Conservation (phyloP, 2,797 vertebrate genomes). For the Rhinoraja longicauda region DNA sequence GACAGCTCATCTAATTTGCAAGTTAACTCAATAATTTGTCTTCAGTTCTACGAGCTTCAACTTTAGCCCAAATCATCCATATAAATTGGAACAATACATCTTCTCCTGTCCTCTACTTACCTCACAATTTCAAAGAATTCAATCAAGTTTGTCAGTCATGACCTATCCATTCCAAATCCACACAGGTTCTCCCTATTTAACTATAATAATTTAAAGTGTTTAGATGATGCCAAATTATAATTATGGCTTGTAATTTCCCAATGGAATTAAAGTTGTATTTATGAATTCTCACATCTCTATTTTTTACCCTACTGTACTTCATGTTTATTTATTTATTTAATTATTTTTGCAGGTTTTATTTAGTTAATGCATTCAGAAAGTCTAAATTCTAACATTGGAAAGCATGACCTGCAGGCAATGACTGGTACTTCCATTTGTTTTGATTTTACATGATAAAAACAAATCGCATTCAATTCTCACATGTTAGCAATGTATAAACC, state of each 20-base stretch:
- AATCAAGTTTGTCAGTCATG: no score
- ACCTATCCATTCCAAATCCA: slow-evolving; percentile 37
- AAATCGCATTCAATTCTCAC: neutral
- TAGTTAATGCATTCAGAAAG: neutral
- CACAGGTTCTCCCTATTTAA: slow-evolving; percentile 35
- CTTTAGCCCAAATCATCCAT: no score
- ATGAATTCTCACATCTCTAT: neutral
- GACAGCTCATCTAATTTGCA: no score
- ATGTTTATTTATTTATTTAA: neutral
- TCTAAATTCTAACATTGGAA: neutral
- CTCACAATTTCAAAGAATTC: no score
- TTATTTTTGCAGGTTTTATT: neutral
- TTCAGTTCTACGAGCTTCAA: no score
- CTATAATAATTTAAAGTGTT: no score
- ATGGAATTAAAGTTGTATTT: neutral
- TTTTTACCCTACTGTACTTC: neutral
- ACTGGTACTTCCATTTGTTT: neutral
- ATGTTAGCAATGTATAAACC: neutral
- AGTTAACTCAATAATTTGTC: no score
- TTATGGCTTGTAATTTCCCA: no score
- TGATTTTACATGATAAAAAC: neutral
- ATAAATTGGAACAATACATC: no score
- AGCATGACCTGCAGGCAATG: no score
- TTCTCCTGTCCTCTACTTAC: no score
- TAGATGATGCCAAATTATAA: no score